Evolutionary conservation across 2,113 vertebrate genomes (phyloP), one percentile per base, ranked within the genome.

Genomic region (Cinclus cinclus): DNA sequence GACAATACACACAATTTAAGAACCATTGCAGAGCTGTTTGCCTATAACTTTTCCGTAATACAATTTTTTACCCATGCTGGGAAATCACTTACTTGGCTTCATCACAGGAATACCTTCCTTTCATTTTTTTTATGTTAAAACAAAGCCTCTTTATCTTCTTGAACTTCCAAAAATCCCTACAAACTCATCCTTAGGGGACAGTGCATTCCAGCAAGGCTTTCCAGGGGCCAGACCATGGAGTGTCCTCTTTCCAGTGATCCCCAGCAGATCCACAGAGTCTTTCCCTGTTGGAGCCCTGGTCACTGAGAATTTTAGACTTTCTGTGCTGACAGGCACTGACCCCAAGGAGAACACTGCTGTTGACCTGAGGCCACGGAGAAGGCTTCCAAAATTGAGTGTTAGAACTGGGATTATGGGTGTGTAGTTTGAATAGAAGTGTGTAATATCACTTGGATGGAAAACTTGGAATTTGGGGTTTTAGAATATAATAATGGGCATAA

Each of bases 151-250:
- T 55, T 28, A 53, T 50, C 70, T 47, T 9, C 35, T 37, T 2
- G 4, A 78, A n/a, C 42, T 53, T 33, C 37, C 30, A n/a, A 24
- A 41, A 11, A 5, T 5, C 30, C 25, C 53, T 30, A 27, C 27
- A 46, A 53, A n/a, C 30, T 14, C 30, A 39, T 41, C 59, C 59
- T 47, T 2, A 2, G 30, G 85, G 46, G 39, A 22, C 27, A 11
- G 10, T 0, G 15, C 39, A 12, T 46, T 37, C n/a, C 71, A 55
- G 1, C 1, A 3, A 13, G 37, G 42, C 58, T 82, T 11, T 49
- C 52, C 78, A 6, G 10, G 31, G 55, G 17, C 17, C 37, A 6
- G 60, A 1, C 9, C 19, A 0, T 0, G 15, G 37, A 7, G 9
- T 21, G 21, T 41, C 13, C 55, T 60, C 13, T 46, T 13, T 15